These are phyloP conservation scores for Ceyx margarethae DNA, from an alignment of 2,113 vertebrate genomes.

Conservation along the genomic window DNA sequence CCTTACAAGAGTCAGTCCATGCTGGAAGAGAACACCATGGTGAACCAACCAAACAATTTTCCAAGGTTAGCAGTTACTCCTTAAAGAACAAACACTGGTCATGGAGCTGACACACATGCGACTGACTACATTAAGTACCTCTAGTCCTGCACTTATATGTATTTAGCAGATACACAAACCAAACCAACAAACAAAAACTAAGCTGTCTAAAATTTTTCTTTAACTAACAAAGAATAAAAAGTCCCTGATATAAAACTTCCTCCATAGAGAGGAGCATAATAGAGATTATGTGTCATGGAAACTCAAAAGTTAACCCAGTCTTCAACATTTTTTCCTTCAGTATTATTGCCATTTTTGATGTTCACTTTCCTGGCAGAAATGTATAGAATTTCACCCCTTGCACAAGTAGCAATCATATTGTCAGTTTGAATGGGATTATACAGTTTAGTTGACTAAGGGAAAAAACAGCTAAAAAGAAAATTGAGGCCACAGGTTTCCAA, in stretches of 20 bases:
- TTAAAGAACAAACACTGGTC: background rate
- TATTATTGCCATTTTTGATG: background rate
- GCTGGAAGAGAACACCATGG: background rate
- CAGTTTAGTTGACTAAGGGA: background rate
- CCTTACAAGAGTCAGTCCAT: background rate
- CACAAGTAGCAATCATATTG: background rate
- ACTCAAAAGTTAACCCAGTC: background rate
- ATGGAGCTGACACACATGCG: fast-evolving
- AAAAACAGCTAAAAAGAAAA: background rate
- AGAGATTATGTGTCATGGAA: background rate
- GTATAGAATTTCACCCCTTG: background rate
- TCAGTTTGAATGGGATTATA: background rate
- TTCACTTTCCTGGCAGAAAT: background rate
- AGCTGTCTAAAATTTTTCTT: background rate
- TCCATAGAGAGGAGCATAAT: background rate
- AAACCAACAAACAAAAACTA: background rate
- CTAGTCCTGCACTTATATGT: background rate
- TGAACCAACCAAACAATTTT: background rate
- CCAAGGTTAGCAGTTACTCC: background rate
- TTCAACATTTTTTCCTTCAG: background rate
- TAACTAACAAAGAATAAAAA: background rate
- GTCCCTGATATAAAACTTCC: background rate
- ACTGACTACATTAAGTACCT: background rate
- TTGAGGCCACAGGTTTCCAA: background rate
- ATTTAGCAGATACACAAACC: background rate